Base-by-base conservation (phyloP, 2,888 invertebrate genomes). In the Ametastegia equiseti region DNA sequence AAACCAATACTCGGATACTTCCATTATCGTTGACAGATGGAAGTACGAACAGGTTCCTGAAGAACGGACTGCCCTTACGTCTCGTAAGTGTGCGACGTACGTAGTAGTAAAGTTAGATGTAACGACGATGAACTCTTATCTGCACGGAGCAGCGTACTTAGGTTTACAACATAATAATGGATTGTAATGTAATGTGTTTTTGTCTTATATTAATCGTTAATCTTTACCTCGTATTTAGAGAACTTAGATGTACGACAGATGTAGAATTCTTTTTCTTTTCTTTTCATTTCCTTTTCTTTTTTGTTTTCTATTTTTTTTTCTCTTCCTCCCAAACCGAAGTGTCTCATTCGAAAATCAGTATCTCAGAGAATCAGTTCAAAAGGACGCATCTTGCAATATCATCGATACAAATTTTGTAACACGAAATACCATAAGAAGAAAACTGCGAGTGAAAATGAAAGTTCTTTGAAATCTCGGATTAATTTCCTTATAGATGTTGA, bases 141-240 rank as follows among this genome's bases (percentile, higher is more conserved):
- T 23, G 54, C 19, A 50, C 50, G 50, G n/a, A 50, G 7, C 50
- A 42, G 50, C 19, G 50, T n/a, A n/a, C 19, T 19, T 50, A 50
- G 23, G 2, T 23, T 54, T 54, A 54, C 11, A 11, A 23, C n/a
- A n/a, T n/a, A n/a, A n/a, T n/a, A n/a, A n/a, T n/a, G n/a, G n/a
- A n/a, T n/a, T n/a, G 23, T 54, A 23, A 39, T 67, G 39, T 67
- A 15, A 23, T 13, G 30, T 79, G 23, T n/a, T n/a, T n/a, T n/a
- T 60, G 42, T 27, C 1, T 79, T 19, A 23, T 23, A 54, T 71
- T 75, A 60, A n/a, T n/a, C 57, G 67, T 54, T 77, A 80, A 39
- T 54, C 63, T 73, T 78, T 39, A 54, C 50, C 65, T 67, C 67
- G 42, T 80, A 42, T 11, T 69, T 69, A 69, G 69, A n/a, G n/a